Evolutionary conservation across 2,797 vertebrate genomes (phyloP).

Genomic region (Acipenser ruthenus): DNA sequence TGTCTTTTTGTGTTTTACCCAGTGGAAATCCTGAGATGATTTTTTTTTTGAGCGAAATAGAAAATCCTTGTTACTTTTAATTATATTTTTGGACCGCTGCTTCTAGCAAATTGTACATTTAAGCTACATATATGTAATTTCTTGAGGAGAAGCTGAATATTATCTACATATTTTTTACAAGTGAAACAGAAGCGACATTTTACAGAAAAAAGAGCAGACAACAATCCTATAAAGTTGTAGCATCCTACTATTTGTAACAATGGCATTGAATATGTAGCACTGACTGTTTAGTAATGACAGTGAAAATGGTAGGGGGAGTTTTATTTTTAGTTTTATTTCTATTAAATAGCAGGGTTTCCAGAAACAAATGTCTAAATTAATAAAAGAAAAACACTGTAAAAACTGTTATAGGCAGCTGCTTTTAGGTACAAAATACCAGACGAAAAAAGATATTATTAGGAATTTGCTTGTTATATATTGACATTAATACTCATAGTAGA

Average conservation of each 20-base stretch:
- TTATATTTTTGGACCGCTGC: slow-evolving; percentile 79
- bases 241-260: slow-evolving; percentile 70
- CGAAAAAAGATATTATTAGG: slow-evolving; percentile 34
- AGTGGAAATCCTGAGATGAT: slow-evolving; percentile 71
- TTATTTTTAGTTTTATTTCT: slow-evolving; percentile 56
- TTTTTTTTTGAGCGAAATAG: slow-evolving; percentile 65
- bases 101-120: slow-evolving; percentile 78
- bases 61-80: slow-evolving; percentile 62
- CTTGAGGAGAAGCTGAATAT: slow-evolving; percentile 83
- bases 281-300: slow-evolving; percentile 58
- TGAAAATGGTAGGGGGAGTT: slow-evolving; percentile 57
- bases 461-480: slow-evolving; percentile 28
- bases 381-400: slow-evolving; percentile 31
- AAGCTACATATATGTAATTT: slow-evolving; percentile 84
- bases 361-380: slow-evolving; percentile 42
- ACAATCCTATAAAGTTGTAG: slow-evolving; percentile 88
- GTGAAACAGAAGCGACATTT: slow-evolving; percentile 47
- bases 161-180: slow-evolving; percentile 45
- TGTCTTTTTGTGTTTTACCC: slow-evolving; percentile 60
- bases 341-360: slow-evolving; percentile 50
- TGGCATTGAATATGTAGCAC: slow-evolving; percentile 73
- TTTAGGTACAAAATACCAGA: slow-evolving; percentile 45
- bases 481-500: slow-evolving; percentile 9
- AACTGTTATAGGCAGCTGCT: slow-evolving; percentile 58
- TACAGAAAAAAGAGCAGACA: slow-evolving; percentile 71